These are phyloP conservation scores for Parnassius orleans DNA, from an alignment of 2,888 invertebrate genomes.

Conservation along the genomic window DNA sequence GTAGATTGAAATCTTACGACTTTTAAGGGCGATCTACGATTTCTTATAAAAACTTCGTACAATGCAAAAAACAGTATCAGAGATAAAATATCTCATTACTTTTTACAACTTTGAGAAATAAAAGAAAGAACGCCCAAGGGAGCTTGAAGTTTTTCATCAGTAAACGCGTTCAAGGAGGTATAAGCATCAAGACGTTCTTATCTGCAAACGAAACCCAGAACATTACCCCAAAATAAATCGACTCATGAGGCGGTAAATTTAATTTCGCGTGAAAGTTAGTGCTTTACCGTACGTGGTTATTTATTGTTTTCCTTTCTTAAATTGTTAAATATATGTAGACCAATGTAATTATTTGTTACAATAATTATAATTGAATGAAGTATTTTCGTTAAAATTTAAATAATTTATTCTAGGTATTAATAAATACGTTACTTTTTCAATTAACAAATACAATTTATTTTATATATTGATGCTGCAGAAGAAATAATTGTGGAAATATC, in stretches of 20 bases:
- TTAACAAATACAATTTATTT: too few species aligned
- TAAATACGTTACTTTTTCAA: too few species aligned
- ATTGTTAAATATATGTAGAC: too few species aligned
- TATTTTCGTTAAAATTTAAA: too few species aligned
- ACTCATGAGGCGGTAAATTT: constrained; percentile 57
- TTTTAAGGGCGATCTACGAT: constrained; percentile 37
- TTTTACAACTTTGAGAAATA: constrained; percentile 66
- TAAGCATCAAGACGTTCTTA: constrained; percentile 46
- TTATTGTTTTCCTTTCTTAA: neutral
- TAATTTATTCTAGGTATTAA: too few species aligned
- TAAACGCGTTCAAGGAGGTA: constrained; percentile 41
- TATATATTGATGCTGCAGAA: too few species aligned
- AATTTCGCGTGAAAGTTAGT: constrained; percentile 69
- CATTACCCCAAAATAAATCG: constrained; percentile 66
- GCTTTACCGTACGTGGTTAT: constrained; percentile 44
- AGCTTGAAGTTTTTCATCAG: constrained; percentile 54
- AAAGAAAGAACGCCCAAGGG: constrained; percentile 54
- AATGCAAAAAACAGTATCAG: constrained; percentile 51
- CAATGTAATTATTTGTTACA: too few species aligned
- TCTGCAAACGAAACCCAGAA: constrained; percentile 51
- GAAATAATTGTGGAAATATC: too few species aligned
- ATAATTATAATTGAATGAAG: too few species aligned
- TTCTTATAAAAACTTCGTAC: constrained; percentile 42
- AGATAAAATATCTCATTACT: constrained; percentile 69
- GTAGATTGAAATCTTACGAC: constrained; percentile 28